Evolutionary conservation across 2,888 invertebrate species (phyloP).

Genomic region (Eustalomyia histrio): DNA sequence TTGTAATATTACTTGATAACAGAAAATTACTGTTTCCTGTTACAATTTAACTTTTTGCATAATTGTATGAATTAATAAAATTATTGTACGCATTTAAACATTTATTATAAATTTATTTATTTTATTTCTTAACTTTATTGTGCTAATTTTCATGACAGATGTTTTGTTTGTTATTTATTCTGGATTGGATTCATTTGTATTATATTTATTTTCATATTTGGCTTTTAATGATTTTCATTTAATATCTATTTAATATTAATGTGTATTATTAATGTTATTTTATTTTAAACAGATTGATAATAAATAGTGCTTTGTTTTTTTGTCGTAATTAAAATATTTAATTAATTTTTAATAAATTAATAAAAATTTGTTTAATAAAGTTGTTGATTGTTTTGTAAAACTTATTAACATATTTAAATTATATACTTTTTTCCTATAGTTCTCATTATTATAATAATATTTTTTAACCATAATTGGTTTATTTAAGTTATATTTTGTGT

Average conservation of each 20-base stretch:
- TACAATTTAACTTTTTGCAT: background rate
- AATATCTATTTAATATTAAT: constrained; percentile 39
- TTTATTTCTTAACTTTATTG: constrained; percentile 47
- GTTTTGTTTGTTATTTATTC: constrained; percentile 18
- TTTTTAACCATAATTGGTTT: constrained; percentile 16
- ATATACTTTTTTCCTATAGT: background rate
- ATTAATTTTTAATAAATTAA: constrained; percentile 3
- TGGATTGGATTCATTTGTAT: constrained; percentile 7
- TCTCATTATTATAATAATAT: background rate
- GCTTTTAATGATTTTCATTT: constrained; percentile 15
- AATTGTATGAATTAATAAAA: constrained; percentile 6
- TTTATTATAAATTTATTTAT: constrained; percentile 56
- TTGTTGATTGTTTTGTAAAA: constrained; percentile 1
- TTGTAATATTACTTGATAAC: constrained; percentile 43
- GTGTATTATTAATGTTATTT: constrained; percentile 33
- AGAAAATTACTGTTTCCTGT: constrained; percentile 47
- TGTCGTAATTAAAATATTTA: constrained; percentile 2
- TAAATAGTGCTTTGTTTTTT: background rate
- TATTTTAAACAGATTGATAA: background rate
- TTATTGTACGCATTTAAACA: constrained; percentile 49
- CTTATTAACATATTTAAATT: constrained; percentile 2
- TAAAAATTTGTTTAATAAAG: constrained; percentile 1
- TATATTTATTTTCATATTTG: background rate
- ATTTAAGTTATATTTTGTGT: background rate
- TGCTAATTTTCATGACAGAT: constrained; percentile 61